Evolutionary conservation across 2,113 vertebrate species (phyloP).

Genomic region (human): DNA sequence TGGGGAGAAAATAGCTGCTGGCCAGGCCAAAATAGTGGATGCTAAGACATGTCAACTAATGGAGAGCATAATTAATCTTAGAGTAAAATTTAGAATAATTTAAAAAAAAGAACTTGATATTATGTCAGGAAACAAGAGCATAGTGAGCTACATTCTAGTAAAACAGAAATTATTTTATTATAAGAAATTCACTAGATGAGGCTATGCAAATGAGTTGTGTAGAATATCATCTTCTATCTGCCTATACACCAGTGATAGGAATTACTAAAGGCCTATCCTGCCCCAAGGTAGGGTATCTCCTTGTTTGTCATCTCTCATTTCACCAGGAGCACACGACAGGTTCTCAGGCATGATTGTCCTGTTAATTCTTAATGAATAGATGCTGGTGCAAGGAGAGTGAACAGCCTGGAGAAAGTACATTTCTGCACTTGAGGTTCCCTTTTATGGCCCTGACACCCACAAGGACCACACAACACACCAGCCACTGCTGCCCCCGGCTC

Average conservation of each 20-base stretch:
- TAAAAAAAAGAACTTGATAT: not conserved
- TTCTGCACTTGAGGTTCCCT: not conserved
- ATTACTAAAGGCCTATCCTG: not conserved
- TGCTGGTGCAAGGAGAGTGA: not conserved
- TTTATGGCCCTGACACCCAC: not conserved
- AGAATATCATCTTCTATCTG: not conserved
- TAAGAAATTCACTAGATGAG: not conserved
- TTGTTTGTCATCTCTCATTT: not conserved
- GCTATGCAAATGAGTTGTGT: not conserved
- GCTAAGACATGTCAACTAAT: not conserved
- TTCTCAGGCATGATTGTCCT: not conserved
- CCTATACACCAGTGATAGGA: not conserved
- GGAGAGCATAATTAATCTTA: not conserved
- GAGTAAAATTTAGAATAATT: not conserved
- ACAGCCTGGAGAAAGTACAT: not conserved
- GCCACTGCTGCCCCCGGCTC: not conserved
- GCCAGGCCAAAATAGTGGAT: not conserved
- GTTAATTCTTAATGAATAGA: not conserved
- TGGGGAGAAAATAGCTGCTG: not conserved
- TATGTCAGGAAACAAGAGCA: not conserved
- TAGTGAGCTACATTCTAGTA: not conserved
- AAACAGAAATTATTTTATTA: constrained; percentile 26
- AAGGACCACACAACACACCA: not conserved
- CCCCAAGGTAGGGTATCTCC: not conserved
- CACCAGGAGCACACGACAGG: not conserved